Evolutionary conservation across 1,140 invertebrate species (phyloP), one percentile per base, ranked within the genome.

Genomic region (Aphidius gifuensis): DNA sequence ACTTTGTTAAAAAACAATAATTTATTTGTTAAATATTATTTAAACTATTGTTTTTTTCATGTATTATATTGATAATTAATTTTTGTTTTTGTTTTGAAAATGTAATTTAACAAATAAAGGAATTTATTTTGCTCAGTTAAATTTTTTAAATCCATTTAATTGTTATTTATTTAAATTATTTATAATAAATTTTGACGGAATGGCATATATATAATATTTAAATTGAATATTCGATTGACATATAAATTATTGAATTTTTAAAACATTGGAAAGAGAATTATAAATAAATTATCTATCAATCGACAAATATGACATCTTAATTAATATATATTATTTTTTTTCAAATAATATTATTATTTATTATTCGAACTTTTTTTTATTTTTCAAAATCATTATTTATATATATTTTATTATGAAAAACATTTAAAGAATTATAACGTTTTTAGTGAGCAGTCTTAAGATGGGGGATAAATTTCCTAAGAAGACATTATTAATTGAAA

Each of bases 401-500:
- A 9, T 42, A 60, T 44, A 50, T 38, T 47, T n/a, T 39, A 40
- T 49, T 51, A 32, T 51, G 9, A n/a, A 9, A 39, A 58, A 23
- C 39, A 59, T 50, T 48, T 59, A 32, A 51, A 11, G 7, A 51
- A 39, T 59, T 40, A 49, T 60, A 9, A 40, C 32, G 49, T 53
- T 53, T 51, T 59, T 53, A 68, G 51, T 70, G 67, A 72, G 68
- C 69, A 71, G 69, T 71, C 69, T 70, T 70, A 66, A 69, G 62
- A 62, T 57, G 58, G 58, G 63, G 32, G 46, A 44, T 57, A 43
- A 61, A 53, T 49, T 61, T 32, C 2, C 4, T 4, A 32, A 32
- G 23, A 32, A 32, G 32, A 38, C 50, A 48, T 64, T 23, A 47
- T 5, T 40, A 56, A 45, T 38, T 23, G 45, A 39, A 47, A 16